These are phyloP conservation scores for Drosophila orosa DNA, from an alignment of 1,140 invertebrate genomes.

Conservation along the genomic window DNA sequence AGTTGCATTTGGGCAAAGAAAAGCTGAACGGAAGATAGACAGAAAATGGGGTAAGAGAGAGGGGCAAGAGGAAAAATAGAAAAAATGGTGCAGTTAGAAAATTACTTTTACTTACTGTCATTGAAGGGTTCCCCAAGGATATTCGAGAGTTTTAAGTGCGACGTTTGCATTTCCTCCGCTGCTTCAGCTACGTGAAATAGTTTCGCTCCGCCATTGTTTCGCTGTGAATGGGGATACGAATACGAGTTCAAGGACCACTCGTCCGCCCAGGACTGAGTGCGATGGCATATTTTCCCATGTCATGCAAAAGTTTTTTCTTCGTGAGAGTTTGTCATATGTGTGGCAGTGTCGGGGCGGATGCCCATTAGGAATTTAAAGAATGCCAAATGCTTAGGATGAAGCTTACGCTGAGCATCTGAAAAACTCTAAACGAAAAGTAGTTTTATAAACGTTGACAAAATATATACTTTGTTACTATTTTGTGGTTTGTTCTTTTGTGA, in stretches of 20 bases:
- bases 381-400: not conserved
- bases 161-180: conserved; percentile 59
- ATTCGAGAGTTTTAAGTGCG: conserved; percentile 59
- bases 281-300: conserved; percentile 32
- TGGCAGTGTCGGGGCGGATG: conserved; percentile 16
- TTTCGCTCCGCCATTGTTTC: conserved; percentile 56
- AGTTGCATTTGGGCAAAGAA: conserved; percentile 52
- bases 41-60: conserved; percentile 17
- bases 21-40: conserved; percentile 10
- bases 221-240: conserved; percentile 37
- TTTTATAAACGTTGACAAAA: not conserved
- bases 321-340: conserved; percentile 41
- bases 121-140: conserved; percentile 58
- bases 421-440: not conserved
- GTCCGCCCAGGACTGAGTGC: conserved; percentile 12
- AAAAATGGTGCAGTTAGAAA: conserved; percentile 65
- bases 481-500: not conserved
- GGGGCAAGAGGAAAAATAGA: not conserved
- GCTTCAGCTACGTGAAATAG: conserved; percentile 44
- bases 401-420: not conserved
- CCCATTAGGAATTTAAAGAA: conserved; percentile 27
- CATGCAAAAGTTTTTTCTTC: conserved; percentile 38
- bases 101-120: conserved; percentile 76
- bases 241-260: conserved; percentile 62
- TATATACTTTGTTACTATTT: not conserved